phyloP scores from a whole-genome alignment of 2,888 invertebrate species.

The Conus canariensis region DNA sequence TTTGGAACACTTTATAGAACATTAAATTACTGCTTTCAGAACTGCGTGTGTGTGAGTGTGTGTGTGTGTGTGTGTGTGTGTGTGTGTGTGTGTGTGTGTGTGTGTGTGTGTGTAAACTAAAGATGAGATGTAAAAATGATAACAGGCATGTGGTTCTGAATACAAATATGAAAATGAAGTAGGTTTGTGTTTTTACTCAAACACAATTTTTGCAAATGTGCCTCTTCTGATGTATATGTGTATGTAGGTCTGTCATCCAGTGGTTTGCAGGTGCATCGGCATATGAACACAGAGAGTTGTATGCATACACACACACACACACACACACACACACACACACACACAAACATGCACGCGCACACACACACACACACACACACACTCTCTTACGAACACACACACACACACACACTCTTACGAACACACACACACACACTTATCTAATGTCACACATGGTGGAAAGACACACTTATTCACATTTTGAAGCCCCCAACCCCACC shows the following conservation, averaged over 20 bases:
- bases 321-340: not conserved
- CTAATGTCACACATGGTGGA: too few relatives aligned
- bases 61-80: not conserved
- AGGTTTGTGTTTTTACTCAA: too few relatives aligned
- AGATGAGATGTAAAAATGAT: too few relatives aligned
- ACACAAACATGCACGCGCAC: not conserved
- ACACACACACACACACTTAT: constrained; percentile 1
- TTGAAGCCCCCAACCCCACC: too few relatives aligned
- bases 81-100: not conserved
- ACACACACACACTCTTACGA: not conserved
- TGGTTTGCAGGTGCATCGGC: not conserved
- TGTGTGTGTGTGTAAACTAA: not conserved
- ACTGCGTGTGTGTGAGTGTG: not conserved
- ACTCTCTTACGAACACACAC: not conserved
- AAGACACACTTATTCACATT: too few relatives aligned
- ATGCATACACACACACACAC: not conserved
- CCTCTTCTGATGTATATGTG: too few relatives aligned
- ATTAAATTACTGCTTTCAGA: not conserved
- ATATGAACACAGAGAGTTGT: not conserved
- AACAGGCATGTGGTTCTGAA: too few relatives aligned
- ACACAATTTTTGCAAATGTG: too few relatives aligned
- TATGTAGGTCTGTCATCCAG: too few relatives aligned
- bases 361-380: not conserved
- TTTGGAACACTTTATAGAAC: too few relatives aligned
- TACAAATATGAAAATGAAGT: too few relatives aligned